Conservation (phyloP, 2,113 vertebrate genomes). For the Terrapene triunguis region DNA sequence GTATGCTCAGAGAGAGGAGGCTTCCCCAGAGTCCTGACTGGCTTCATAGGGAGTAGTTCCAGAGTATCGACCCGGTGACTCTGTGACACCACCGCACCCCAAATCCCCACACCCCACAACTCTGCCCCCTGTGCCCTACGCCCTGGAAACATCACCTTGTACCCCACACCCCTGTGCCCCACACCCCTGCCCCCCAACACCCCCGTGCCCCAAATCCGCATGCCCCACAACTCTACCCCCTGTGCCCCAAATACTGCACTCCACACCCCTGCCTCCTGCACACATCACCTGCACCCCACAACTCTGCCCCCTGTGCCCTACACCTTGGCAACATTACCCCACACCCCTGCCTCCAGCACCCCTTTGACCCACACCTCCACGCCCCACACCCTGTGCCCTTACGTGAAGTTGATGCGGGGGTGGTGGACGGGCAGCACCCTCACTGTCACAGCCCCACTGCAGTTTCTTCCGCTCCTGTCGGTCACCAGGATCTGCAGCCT, state of each 20-base stretch:
- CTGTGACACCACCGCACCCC: no score
- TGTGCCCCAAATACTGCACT: neutral
- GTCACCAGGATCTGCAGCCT: constrained; percentile 71
- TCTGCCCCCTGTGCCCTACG: no score
- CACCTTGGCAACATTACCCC: neutral
- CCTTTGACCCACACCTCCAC: neutral
- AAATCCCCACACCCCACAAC: no score
- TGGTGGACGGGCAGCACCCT: constrained; percentile 67
- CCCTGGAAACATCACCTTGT: no score
- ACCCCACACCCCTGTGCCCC: neutral
- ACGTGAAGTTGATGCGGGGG: constrained; percentile 76
- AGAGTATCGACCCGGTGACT: no score
- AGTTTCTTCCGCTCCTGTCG: constrained; percentile 52
- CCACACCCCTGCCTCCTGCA: neutral
- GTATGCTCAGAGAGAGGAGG: no score
- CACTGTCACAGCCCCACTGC: constrained; percentile 68
- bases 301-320: neutral
- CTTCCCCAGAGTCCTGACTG: no score
- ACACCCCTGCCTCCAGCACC: neutral
- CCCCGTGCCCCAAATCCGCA: no score
- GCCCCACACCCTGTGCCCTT: neutral
- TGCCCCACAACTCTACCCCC: no score
- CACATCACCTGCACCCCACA: neutral
- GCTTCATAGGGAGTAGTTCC: no score
- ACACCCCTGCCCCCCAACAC: no score